Conservation (phyloP, 2,888 invertebrate species). For the Tholera decimalis region DNA sequence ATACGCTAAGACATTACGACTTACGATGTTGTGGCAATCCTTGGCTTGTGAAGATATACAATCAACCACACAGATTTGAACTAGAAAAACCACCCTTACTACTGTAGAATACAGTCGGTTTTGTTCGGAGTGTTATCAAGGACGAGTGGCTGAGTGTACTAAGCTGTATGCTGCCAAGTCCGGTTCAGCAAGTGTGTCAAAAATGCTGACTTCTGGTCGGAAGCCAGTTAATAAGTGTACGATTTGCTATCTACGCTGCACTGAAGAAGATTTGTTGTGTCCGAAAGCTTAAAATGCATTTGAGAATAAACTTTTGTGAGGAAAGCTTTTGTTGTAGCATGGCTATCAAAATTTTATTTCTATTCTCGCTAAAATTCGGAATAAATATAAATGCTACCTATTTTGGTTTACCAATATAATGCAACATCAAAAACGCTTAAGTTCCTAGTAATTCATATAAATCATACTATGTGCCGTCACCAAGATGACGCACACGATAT, state of each 20-base stretch:
- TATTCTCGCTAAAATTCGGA: too few species aligned
- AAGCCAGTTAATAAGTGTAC: slow-evolving; percentile 47
- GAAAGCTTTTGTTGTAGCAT: too few species aligned
- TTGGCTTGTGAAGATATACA: slow-evolving; percentile 35
- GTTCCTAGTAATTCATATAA: slow-evolving; percentile 29
- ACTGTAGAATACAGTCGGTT: background rate
- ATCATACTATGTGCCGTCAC: slow-evolving; percentile 22
- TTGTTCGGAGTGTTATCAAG: background rate
- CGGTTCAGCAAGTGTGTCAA: slow-evolving; percentile 53
- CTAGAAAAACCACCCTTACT: background rate
- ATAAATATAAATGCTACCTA: too few species aligned
- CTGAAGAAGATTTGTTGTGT: background rate
- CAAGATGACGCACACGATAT: slow-evolving; percentile 33
- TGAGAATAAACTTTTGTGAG: background rate
- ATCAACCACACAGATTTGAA: background rate
- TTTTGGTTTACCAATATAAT: background rate
- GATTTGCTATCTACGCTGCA: slow-evolving; percentile 6
- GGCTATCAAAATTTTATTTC: too few species aligned
- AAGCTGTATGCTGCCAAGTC: slow-evolving; percentile 41
- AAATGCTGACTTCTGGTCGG: slow-evolving; percentile 49
- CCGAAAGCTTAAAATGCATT: background rate
- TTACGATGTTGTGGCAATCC: slow-evolving; percentile 39
- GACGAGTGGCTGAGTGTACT: background rate
- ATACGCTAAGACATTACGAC: slow-evolving; percentile 24
- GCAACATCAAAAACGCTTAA: background rate